Evolutionary conservation across 2,888 invertebrate genomes (phyloP), one percentile per base, ranked within the genome.

Genomic region (Tenthredo mesomela): DNA sequence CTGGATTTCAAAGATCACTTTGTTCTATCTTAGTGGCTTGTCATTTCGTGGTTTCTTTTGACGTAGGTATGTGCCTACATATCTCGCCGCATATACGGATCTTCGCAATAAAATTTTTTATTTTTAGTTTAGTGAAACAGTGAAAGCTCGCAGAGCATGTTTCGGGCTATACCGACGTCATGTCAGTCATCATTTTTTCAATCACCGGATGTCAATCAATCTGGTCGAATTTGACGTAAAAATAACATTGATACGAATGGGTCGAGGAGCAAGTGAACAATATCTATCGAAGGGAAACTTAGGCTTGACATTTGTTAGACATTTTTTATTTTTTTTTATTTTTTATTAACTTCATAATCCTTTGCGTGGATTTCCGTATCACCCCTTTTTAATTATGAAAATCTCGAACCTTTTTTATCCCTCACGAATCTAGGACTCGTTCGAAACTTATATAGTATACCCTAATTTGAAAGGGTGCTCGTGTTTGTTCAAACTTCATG

Each of bases 181-280:
- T 33, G 77, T 77, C 50, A 50, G 77, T 50, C 54, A 29, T 77
- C 29, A 77, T 77, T 54, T 33, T 73, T 77, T 54, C 77, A 54
- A n/a, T 77, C 18, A n/a, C 15, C 4, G 9, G 33, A 33, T 50
- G 77, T 77, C 77, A 77, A n/a, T 77, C 50, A 50, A 77, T 50
- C 18, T 29, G 33, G 9, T 33, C 50, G n/a, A 50, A 33, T 6
- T 77, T 54, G 50, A 77, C 77, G 18, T 18, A 10, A 9, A n/a
- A 33, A 77, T 29, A 12, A 54, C n/a, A 54, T 54, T n/a, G n/a
- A 54, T 54, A n/a, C 54, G 54, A 54, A 54, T 7, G 54, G 54
- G n/a, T 54, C 54, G 18, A n/a, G 7, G 6, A 54, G 1, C 7
- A 0, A 6, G 10, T 6, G 10, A 7, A 37, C 37, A 37, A 54